Conservation (phyloP, 2,888 invertebrate genomes). For the Metallyticus violacea region DNA sequence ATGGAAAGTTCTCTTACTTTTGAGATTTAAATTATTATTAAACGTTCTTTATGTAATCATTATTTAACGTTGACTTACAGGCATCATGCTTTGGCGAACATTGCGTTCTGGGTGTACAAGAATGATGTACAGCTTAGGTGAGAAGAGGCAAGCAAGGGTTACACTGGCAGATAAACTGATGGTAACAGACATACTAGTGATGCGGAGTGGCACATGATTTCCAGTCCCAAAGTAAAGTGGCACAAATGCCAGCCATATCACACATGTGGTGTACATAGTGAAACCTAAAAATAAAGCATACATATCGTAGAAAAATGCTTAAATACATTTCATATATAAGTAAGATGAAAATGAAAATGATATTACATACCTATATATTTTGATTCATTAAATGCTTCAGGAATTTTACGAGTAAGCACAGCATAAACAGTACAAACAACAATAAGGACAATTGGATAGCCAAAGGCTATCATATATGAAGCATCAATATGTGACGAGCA, state of each 20-base stretch:
- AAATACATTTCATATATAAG: neutral
- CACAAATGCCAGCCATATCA: slow-evolving; percentile 97
- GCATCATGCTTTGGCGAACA: slow-evolving; percentile 84
- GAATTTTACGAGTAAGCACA: slow-evolving; percentile 91
- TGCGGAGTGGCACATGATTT: slow-evolving; percentile 85
- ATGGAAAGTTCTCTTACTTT: too few relatives aligned
- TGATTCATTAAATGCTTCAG: slow-evolving; percentile 98
- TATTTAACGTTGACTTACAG: slow-evolving; percentile 57
- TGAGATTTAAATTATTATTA: too few relatives aligned
- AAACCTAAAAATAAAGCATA: slow-evolving; percentile 61
- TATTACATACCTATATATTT: slow-evolving; percentile 82
- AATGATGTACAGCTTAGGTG: slow-evolving; percentile 92
- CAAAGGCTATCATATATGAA: slow-evolving; percentile 91
- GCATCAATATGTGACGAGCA: slow-evolving; percentile 91
- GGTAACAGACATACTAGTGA: slow-evolving; percentile 94
- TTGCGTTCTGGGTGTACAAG: slow-evolving; percentile 85
- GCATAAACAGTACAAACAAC: slow-evolving; percentile 95
- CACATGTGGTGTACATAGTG: slow-evolving; percentile 98
- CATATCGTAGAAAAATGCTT: neutral
- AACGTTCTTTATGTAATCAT: too few relatives aligned
- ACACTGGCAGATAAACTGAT: slow-evolving; percentile 93
- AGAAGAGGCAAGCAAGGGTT: slow-evolving; percentile 88
- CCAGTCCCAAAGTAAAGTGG: slow-evolving; percentile 96
- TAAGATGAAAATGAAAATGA: neutral
- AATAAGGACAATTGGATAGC: slow-evolving; percentile 87